phyloP scores from a whole-genome alignment of 2,888 invertebrate species.

The Penaeus monodon region DNA sequence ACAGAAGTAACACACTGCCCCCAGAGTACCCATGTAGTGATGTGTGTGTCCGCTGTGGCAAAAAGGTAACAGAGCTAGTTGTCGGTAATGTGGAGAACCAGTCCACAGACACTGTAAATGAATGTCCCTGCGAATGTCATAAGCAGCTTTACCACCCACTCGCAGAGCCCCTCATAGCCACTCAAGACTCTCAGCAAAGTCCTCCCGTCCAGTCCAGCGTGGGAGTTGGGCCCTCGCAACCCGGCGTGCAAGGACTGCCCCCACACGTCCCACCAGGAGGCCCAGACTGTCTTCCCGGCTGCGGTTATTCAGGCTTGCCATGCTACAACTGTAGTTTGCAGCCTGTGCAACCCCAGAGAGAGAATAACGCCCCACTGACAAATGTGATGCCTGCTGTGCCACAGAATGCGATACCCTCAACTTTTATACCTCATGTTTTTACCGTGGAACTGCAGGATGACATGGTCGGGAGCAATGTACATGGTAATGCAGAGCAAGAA shows the following conservation, averaged over 20 bases:
- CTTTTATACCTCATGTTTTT: neutral
- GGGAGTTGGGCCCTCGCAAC: neutral
- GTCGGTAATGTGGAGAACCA: neutral
- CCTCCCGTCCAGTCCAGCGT: too few relatives aligned
- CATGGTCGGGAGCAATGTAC: too few relatives aligned
- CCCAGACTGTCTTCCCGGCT: conserved; percentile 42
- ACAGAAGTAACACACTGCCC: conserved; percentile 7
- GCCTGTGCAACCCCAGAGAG: neutral
- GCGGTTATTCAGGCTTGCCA: conserved; percentile 50
- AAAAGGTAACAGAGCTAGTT: neutral
- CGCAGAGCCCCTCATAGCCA: too few relatives aligned
- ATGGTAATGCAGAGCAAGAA: neutral
- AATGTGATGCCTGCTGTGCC: neutral
- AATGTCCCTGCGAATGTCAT: conserved; percentile 29
- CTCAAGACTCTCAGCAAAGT: too few relatives aligned
- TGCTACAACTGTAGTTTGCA: conserved; percentile 44
- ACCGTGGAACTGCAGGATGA: conserved; percentile 13
- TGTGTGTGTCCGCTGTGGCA: conserved; percentile 19
- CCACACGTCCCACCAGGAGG: conserved; percentile 38
- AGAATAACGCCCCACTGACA: neutral
- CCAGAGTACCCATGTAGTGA: conserved; percentile 24
- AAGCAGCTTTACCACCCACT: neutral
- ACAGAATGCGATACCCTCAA: neutral
- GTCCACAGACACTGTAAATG: neutral
- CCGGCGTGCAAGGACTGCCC: neutral